These are phyloP conservation scores for Macropus fuliginosus DNA, from an alignment of 2,797 vertebrate species.

Conservation along the genomic window DNA sequence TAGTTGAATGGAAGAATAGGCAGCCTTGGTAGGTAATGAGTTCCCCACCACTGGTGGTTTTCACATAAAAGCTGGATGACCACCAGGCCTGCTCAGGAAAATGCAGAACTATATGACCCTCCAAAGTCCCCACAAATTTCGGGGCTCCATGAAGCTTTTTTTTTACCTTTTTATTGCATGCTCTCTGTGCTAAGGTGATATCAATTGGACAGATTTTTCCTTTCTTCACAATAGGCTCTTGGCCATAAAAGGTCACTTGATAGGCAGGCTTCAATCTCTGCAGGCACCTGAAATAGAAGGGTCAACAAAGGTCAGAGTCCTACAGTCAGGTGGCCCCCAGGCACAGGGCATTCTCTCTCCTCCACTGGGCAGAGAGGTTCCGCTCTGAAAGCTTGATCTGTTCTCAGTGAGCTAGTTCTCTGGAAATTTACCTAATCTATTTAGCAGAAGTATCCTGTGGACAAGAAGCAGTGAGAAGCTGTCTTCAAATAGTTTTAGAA, in stretches of 20 bases:
- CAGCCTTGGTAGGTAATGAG: neutral
- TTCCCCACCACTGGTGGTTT: neutral
- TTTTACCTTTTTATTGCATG: conserved; percentile 96
- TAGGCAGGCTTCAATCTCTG: conserved; percentile 91
- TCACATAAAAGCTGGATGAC: neutral
- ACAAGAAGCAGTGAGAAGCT: conserved; percentile 14
- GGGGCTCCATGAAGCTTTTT: accelerated
- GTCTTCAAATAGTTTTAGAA: conserved; percentile 48
- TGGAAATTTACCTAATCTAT: neutral
- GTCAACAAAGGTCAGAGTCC: neutral
- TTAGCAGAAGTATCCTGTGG: neutral
- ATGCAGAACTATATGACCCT: neutral
- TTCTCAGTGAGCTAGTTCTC: neutral
- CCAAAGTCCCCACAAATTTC: neutral
- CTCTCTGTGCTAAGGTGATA: conserved; percentile 91
- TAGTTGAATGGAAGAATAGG: neutral
- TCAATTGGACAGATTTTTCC: conserved; percentile 92
- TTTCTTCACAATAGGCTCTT: conserved; percentile 90
- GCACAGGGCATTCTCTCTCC: neutral
- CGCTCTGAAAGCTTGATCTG: neutral
- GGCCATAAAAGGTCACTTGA: conserved; percentile 91
- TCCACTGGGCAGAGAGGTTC: neutral
- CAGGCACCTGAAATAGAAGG: conserved; percentile 88
- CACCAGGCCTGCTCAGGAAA: neutral
- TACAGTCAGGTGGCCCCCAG: neutral